Evolutionary conservation across 2,113 vertebrate genomes (phyloP), one percentile per base, ranked within the genome.

Genomic region (human (Homo sapiens)): DNA sequence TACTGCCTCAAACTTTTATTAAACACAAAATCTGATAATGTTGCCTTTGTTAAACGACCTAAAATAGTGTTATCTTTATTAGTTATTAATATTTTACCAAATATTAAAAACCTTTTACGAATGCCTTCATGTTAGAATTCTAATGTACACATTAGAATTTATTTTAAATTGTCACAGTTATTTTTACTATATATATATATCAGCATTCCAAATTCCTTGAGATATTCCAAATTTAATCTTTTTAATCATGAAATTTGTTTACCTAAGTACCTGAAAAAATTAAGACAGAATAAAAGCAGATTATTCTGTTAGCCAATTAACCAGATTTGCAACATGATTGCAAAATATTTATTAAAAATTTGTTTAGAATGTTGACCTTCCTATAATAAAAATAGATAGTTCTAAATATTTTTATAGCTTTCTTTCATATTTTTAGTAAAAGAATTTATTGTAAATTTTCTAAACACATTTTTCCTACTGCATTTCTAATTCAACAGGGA

Each of bases 401-500:
- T 32, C 52, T 92, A 68, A 84, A 93, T 72, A 40, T 23, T 64
- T 40, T 50, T 93, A 81, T 55, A 73, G 4, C 43, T 97, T 87
- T 83, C 35, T 93, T 93, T 92, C 48, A 75, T 50, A 61, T 43
- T 22, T 93, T 88, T 91, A 32, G 61, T 64, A 64, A 64, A 64
- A 32, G 12, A 64, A 64, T 64, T 64, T 64, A 32, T 64, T 64
- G 27, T 64, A 64, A 32, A 13, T 64, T 32, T 64, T 30, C 61
- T 32, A 32, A 64, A 68, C 32, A 38, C 1, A 6, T 82, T 79
- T 93, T 91, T 93, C 11, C 30, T 93, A 32, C 57, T 50, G 18
- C 18, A 30, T 97, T 94, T 96, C 52, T 97, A 96, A 96, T 76
- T 91, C 43, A 92, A 57, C 45, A 66, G 45, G 73, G 73, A 57